Conservation (phyloP, 2,888 invertebrate genomes). For the Ectemnius cavifrons region DNA sequence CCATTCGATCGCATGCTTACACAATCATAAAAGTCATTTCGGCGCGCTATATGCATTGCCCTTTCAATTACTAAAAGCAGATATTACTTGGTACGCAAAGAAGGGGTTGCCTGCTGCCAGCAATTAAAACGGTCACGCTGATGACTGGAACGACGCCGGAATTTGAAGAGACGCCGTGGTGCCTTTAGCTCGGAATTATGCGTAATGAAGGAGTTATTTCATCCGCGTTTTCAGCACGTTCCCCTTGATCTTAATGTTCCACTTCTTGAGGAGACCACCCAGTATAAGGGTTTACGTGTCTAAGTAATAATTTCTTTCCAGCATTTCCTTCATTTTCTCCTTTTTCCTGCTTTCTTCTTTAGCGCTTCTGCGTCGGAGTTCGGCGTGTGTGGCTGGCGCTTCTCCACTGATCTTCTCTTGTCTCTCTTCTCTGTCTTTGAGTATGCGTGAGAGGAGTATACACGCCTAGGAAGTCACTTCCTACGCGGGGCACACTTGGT, state of each 20-base stretch:
- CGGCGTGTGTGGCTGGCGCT: constrained; percentile 5
- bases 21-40: no score
- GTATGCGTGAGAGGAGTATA: not conserved
- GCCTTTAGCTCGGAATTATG: no score
- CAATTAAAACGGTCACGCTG: not conserved
- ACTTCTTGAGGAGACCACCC: not conserved
- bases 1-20: not conserved
- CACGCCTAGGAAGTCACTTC: constrained; percentile 5
- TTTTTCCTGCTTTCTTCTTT: constrained; percentile 31
- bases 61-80: no score
- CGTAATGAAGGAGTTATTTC: no score
- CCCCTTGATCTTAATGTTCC: no score
- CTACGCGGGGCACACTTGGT: constrained; percentile 28
- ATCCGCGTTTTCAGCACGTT: no score
- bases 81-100: no score
- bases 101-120: not conserved
- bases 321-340: constrained; percentile 34
- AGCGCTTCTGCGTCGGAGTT: constrained; percentile 3
- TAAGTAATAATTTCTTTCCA: constrained; percentile 43
- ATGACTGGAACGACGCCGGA: no score
- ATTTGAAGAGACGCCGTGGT: no score
- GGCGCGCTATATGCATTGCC: no score
- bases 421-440: no score
- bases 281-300: constrained; percentile 8
- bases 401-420: no score